A percentile compares a stretch with the other conserved stretches of the same genome.
phyloP scores from a whole-genome alignment of 2,888 invertebrate genomes.

The Zhuqinia jingwanae region DNA sequence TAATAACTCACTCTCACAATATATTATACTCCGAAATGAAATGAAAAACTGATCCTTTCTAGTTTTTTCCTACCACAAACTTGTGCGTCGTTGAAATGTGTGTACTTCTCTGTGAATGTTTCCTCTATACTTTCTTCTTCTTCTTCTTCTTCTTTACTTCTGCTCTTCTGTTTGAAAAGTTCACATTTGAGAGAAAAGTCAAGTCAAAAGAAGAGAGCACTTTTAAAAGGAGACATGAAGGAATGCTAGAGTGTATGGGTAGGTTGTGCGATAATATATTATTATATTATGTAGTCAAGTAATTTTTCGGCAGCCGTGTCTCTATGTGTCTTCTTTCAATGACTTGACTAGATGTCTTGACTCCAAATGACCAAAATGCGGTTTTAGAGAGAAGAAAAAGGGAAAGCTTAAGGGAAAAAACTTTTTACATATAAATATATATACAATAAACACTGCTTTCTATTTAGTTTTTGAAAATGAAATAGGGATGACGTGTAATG shows the following conservation, averaged over 20 bases:
- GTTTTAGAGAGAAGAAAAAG: constrained; percentile 1
- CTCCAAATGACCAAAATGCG: neutral
- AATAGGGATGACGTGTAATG: constrained; percentile 46
- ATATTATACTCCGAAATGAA: neutral
- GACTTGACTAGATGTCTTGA: neutral
- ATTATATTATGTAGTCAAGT: constrained; percentile 29
- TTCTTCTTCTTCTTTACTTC: too few relatives aligned
- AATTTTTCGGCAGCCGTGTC: constrained; percentile 11
- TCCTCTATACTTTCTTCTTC: constrained; percentile 33
- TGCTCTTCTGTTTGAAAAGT: constrained; percentile 56
- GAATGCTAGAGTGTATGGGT: neutral
- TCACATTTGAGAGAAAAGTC: constrained; percentile 37
- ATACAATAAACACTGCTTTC: neutral
- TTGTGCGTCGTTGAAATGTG: constrained; percentile 10
- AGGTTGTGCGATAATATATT: too few relatives aligned
- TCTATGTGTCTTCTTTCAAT: neutral
- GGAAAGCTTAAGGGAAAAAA: constrained; percentile 19
- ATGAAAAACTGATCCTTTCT: constrained; percentile 39
- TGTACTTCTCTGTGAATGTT: too few relatives aligned
- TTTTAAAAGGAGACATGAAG: constrained; percentile 31
- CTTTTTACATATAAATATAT: neutral
- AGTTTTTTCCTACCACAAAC: constrained; percentile 8
- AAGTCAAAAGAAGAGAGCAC: constrained; percentile 42
- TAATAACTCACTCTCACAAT: constrained; percentile 33
- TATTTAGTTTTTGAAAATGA: constrained; percentile 14